A percentile compares a stretch with the other conserved stretches of the same genome.
phyloP scores from a whole-genome alignment of 2,113 vertebrate species.

The Pomatorhinus ruficollis region DNA sequence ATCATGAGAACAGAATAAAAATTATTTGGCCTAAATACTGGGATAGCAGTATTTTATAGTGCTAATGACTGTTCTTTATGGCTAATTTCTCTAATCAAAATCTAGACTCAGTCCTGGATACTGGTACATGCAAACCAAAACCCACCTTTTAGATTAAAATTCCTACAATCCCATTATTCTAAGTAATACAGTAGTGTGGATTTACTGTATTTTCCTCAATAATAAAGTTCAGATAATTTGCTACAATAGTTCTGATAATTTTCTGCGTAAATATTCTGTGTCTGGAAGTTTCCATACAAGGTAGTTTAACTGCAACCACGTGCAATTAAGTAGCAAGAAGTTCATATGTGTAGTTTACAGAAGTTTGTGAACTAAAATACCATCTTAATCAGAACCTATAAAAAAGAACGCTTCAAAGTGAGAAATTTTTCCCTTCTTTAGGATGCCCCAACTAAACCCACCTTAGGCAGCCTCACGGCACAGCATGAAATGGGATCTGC shows the following conservation, averaged over 20 bases:
- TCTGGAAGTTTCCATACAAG: neutral
- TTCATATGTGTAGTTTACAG: neutral
- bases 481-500: neutral
- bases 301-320: neutral
- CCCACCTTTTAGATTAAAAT: neutral
- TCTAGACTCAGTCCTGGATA: neutral
- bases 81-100: neutral
- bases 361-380: neutral
- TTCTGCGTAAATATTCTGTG: neutral
- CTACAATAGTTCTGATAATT: neutral
- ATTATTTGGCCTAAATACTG: neutral
- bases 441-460: neutral
- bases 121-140: neutral
- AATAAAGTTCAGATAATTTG: neutral
- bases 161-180: neutral
- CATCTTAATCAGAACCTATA: neutral
- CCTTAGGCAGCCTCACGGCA: conserved; percentile 3
- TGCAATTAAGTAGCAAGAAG: neutral
- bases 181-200: neutral
- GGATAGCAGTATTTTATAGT: neutral
- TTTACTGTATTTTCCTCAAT: neutral
- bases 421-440: neutral
- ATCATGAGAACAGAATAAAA: neutral
- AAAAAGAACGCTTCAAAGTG: neutral
- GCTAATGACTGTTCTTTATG: neutral